These are phyloP conservation scores for Phymatocera aterrima DNA, from an alignment of 2,888 invertebrate genomes.

Conservation along the genomic window DNA sequence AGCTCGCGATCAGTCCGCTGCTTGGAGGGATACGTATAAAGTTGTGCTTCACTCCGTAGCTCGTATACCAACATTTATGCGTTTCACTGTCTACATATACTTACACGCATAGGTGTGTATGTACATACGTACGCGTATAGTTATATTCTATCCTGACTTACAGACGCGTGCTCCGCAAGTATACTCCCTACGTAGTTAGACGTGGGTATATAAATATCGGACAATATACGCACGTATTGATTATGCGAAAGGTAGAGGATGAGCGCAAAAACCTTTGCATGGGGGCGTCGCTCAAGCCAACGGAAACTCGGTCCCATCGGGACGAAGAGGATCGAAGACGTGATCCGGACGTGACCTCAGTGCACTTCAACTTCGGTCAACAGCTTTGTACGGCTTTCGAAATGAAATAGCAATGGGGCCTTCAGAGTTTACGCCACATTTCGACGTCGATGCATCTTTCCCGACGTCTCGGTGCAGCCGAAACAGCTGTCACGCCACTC, in stretches of 20 bases:
- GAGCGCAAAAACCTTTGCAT: conserved; percentile 46
- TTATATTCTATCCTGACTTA: not conserved
- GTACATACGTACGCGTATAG: not conserved
- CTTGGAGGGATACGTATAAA: conserved; percentile 16
- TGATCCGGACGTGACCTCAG: conserved; percentile 42
- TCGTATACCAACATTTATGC: not conserved
- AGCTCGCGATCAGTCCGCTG: conserved; percentile 23
- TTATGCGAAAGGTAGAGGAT: not conserved
- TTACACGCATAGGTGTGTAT: not conserved
- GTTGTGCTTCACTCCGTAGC: not conserved
- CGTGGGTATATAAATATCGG: not conserved
- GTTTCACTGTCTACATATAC: too few species aligned
- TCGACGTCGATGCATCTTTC: too few species aligned
- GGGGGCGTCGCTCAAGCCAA: conserved; percentile 49
- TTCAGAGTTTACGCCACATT: not conserved
- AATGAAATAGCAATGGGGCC: not conserved
- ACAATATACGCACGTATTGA: conserved; percentile 9
- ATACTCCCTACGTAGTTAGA: not conserved
- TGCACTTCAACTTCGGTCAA: not conserved
- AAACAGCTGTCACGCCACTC: too few species aligned
- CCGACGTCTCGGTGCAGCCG: too few species aligned
- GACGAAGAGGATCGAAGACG: conserved; percentile 47
- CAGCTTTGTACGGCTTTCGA: not conserved
- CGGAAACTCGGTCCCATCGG: conserved; percentile 31
- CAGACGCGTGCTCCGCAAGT: not conserved